phyloP scores from a whole-genome alignment of 2,888 invertebrate species.

The Caenorhabditis doughertyi region DNA sequence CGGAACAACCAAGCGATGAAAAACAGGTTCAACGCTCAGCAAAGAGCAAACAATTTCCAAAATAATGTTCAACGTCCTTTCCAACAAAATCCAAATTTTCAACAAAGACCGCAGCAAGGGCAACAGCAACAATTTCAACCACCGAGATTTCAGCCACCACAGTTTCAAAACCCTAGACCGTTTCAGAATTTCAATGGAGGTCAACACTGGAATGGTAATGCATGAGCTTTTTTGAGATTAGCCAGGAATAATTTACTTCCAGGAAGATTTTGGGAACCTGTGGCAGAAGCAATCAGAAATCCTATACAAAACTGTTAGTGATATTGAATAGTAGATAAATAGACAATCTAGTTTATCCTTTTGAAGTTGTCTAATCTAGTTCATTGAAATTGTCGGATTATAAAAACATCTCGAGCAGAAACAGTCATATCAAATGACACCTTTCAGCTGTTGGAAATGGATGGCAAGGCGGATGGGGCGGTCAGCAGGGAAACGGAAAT shows the following conservation, averaged over 20 bases:
- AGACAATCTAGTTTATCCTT: neutral
- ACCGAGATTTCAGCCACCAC: slow-evolving; percentile 46
- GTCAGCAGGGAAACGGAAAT: slow-evolving; percentile 25
- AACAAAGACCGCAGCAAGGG: slow-evolving; percentile 36
- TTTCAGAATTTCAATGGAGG: slow-evolving; percentile 44
- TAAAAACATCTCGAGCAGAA: neutral
- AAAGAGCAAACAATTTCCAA: slow-evolving; percentile 57
- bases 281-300: slow-evolving; percentile 34
- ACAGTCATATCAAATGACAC: neutral
- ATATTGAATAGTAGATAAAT: neutral
- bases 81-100: slow-evolving; percentile 43
- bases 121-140: slow-evolving; percentile 52
- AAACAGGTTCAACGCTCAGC: slow-evolving; percentile 53
- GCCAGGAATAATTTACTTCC: slow-evolving; percentile 1
- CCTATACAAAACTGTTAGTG: slow-evolving; percentile 46
- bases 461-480: slow-evolving; percentile 46
- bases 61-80: slow-evolving; percentile 26
- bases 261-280: slow-evolving; percentile 58
- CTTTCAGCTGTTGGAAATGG: slow-evolving; percentile 48
- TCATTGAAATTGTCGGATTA: neutral
- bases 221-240: neutral
- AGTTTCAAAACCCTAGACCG: slow-evolving; percentile 44
- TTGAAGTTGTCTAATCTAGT: neutral
- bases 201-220: slow-evolving; percentile 54
- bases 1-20: slow-evolving; percentile 56